Base-by-base conservation (phyloP, 2,797 vertebrate species). In the Microctenopoma stevenorrisi region DNA sequence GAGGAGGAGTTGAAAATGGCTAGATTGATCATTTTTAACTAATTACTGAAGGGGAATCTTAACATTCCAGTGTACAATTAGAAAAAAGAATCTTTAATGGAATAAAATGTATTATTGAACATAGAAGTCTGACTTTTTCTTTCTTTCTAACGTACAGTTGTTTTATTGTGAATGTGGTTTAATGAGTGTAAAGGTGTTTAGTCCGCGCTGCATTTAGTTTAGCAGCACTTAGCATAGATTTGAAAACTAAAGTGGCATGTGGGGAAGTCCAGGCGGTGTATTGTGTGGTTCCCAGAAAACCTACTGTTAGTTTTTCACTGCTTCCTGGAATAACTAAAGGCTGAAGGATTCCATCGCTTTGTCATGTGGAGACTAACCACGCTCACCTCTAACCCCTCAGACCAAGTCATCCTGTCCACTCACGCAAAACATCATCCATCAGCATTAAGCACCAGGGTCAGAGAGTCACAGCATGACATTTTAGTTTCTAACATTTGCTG, bases 41-140 rank as follows among this genome's bases (percentile, higher is more conserved):
- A 82, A 89, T 79, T 82, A 76, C 84, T 80, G 76, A 84, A 79
- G 89, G 86, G 90, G 91, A 90, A 91, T 91, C 94, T 89, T 89
- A 88, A 96, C 96, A 98, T 98, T 98, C 97, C 96, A 96, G 81
- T 96, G 94, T 96, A 94, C 86, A 92, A 90, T 88, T 92, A 87
- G 87, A 76, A 77, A 84, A 86, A 86, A 81, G 22, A 89, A 79
- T 86, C 94, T 95, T 94, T 95, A 96, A 96, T 94, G 93, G 91
- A 98, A 96, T 97, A 97, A 97, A 98, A 92, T 94, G 90, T 95
- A 94, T 94, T 95, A 93, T 94, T 87, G 85, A 89, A 88, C 86
- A 86, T 78, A 71, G 59, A 62, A 48, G 37, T 10, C 22, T 76
- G 72, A 16, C 61, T 79, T 65, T 71, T 76, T 33, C 7, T 33